Evolutionary conservation across 1,140 invertebrate species (phyloP).

Genomic region (Lepidurus apus): DNA sequence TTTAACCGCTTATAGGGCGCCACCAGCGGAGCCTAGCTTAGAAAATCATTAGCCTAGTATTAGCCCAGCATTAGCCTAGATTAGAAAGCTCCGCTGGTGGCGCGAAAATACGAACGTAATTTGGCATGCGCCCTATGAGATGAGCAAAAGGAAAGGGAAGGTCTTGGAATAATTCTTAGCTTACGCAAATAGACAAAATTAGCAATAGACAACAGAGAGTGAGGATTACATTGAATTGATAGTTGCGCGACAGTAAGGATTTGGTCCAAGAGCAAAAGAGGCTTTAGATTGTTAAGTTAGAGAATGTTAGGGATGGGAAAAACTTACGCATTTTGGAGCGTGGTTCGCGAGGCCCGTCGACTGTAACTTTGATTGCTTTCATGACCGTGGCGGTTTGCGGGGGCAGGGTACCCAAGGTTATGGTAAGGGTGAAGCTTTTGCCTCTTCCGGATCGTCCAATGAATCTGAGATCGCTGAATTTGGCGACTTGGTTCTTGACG

Average conservation of each 20-base stretch:
- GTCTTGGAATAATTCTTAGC: too few relatives aligned
- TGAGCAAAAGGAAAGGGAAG: too few relatives aligned
- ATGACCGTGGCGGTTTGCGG: slow-evolving; percentile 95
- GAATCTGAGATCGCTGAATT: slow-evolving; percentile 96
- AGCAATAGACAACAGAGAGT: too few relatives aligned
- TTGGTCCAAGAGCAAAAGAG: neutral
- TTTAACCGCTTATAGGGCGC: too few relatives aligned
- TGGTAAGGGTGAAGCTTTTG: slow-evolving; percentile 97
- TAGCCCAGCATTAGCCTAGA: too few relatives aligned
- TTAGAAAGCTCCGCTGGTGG: too few relatives aligned
- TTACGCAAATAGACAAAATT: too few relatives aligned
- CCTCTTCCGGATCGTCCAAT: slow-evolving; percentile 94
- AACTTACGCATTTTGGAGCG: slow-evolving; percentile 94
- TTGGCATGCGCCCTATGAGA: too few relatives aligned
- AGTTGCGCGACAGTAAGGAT: neutral
- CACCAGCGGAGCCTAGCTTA: too few relatives aligned
- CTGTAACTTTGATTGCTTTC: slow-evolving; percentile 97
- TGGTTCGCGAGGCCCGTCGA: slow-evolving; percentile 95
- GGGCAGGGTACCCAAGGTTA: slow-evolving; percentile 85
- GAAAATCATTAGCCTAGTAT: too few relatives aligned
- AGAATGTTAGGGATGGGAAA: neutral
- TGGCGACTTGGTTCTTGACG: slow-evolving; percentile 96
- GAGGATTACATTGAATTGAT: too few relatives aligned
- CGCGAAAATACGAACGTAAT: too few relatives aligned
- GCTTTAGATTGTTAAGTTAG: neutral